Percentiles rank a stretch among this genome's conserved stretches.
These are phyloP conservation scores for Dicentrarchus labrax DNA, from an alignment of 2,113 vertebrate genomes.

Conservation along the genomic window DNA sequence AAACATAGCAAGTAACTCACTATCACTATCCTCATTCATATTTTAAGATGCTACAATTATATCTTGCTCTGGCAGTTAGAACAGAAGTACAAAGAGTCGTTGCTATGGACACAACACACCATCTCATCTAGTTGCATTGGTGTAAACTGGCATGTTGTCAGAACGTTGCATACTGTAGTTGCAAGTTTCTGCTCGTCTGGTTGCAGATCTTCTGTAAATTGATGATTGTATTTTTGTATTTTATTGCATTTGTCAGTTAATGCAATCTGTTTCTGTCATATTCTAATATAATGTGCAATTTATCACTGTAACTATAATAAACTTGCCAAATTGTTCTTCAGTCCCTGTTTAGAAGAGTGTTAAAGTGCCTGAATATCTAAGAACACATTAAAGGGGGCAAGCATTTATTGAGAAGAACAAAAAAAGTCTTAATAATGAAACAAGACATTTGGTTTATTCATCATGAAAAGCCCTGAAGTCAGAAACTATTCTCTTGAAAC, in stretches of 20 bases:
- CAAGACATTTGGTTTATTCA: conserved; percentile 32
- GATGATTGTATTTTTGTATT: too few relatives aligned
- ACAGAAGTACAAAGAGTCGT: too few relatives aligned
- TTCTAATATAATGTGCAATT: neutral
- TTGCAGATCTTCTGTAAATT: too few relatives aligned
- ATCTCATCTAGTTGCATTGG: too few relatives aligned
- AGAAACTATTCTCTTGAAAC: conserved; percentile 20
- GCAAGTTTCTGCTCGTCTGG: too few relatives aligned
- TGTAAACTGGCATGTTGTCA: too few relatives aligned
- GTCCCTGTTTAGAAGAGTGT: conserved; percentile 17
- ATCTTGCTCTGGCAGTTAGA: too few relatives aligned
- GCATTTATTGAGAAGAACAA: conserved; percentile 13
- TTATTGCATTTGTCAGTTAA: neutral
- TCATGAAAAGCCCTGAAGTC: conserved; percentile 26
- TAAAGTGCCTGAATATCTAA: conserved; percentile 38
- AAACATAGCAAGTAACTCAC: too few relatives aligned
- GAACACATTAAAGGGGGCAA: neutral
- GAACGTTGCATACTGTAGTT: too few relatives aligned
- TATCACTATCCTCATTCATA: too few relatives aligned
- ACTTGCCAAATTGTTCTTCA: neutral
- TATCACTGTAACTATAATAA: neutral
- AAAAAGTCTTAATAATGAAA: conserved; percentile 52
- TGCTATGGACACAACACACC: too few relatives aligned
- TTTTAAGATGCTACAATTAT: too few relatives aligned
- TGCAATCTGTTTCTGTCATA: neutral